phyloP scores from a whole-genome alignment of 2,888 invertebrate species.

The Tolmerus cingulatus region DNA sequence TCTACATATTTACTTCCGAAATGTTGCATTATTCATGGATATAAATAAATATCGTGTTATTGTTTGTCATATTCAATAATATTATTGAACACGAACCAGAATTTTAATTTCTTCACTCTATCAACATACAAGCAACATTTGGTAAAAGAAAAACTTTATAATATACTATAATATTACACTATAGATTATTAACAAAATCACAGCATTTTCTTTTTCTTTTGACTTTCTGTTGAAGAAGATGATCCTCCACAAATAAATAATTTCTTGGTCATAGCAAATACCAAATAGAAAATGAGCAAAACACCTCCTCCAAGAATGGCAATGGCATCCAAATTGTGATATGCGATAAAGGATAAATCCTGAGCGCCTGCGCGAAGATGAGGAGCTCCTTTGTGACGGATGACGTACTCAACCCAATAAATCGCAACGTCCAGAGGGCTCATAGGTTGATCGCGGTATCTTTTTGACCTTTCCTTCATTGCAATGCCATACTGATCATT shows the following conservation, averaged over 20 bases:
- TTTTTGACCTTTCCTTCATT: slow-evolving; percentile 51
- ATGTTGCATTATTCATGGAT: no score
- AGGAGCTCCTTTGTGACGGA: slow-evolving; percentile 56
- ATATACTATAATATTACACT: no score
- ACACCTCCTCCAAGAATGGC: slow-evolving; percentile 48
- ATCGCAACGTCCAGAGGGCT: slow-evolving; percentile 56
- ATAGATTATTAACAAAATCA: neutral
- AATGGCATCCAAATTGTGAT: slow-evolving; percentile 55
- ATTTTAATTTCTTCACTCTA: no score
- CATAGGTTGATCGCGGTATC: slow-evolving; percentile 58
- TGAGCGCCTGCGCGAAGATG: slow-evolving; percentile 57
- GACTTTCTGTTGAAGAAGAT: neutral
- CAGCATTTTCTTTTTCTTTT: slow-evolving; percentile 27
- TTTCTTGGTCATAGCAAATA: slow-evolving; percentile 27
- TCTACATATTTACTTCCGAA: no score
- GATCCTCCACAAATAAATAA: neutral
- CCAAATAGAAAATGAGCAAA: neutral
- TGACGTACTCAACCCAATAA: slow-evolving; percentile 60
- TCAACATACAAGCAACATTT: neutral
- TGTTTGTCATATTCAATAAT: no score
- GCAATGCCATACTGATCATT: slow-evolving; percentile 51
- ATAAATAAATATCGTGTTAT: no score
- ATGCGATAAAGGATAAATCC: slow-evolving; percentile 55
- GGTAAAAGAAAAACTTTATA: neutral
- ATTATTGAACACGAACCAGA: no score